Percentiles rank a stretch among this genome's conserved stretches.
These are phyloP conservation scores for Phoronis australis DNA, from an alignment of 2,888 invertebrate species.

Conservation along the genomic window DNA sequence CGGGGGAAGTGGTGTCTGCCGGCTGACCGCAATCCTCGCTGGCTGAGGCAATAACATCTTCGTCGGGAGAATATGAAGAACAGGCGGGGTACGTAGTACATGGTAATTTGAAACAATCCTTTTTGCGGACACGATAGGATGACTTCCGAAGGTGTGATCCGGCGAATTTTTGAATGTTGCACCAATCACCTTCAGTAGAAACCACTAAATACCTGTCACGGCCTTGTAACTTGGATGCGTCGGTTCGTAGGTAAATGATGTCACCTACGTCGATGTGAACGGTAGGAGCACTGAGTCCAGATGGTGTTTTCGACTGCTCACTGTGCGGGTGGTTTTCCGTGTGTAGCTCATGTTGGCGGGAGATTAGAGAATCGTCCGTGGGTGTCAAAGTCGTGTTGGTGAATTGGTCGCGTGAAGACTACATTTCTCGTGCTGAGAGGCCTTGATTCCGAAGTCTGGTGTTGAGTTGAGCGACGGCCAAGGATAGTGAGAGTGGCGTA, in stretches of 20 bases:
- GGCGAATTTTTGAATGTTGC: not conserved
- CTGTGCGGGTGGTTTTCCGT: not conserved
- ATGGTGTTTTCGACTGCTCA: not conserved
- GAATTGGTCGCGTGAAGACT: constrained; percentile 10
- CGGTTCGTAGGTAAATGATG: not conserved
- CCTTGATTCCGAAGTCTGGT: constrained; percentile 5
- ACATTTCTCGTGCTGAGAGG: constrained; percentile 11
- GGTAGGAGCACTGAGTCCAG: not conserved
- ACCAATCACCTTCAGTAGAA: not conserved
- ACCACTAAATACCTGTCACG: not conserved
- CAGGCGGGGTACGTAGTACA: too few species aligned
- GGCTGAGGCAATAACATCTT: too few species aligned
- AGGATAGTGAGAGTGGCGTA: too few species aligned
- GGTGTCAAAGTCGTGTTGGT: not conserved
- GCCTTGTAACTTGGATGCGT: not conserved
- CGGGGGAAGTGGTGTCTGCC: too few species aligned
- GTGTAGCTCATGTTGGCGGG: not conserved
- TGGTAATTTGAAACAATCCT: not conserved
- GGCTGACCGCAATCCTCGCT: too few species aligned
- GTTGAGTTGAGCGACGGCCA: constrained; percentile 8
- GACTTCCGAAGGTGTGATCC: constrained; percentile 1
- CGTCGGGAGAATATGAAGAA: too few species aligned
- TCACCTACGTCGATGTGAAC: not conserved
- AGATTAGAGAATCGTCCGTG: not conserved
- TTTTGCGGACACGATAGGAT: not conserved